Conservation (phyloP, 2,888 invertebrate species). For the Caenorhabditis japonica region DNA sequence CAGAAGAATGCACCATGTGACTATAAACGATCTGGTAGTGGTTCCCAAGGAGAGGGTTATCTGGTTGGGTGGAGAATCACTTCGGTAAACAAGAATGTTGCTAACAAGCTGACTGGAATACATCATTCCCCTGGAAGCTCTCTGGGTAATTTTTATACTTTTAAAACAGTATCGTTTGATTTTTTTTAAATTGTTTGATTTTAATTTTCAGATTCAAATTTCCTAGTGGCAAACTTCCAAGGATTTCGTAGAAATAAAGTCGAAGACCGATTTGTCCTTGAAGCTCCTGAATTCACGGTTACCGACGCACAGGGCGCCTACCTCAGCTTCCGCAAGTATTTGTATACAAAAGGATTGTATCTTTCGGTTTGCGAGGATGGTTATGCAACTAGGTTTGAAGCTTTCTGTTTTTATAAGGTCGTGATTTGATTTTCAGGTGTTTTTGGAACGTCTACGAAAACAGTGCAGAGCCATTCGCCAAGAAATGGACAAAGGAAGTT, state of each 20-base stretch:
- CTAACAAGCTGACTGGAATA: slow-evolving; percentile 64
- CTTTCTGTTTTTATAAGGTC: too few relatives aligned
- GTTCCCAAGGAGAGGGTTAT: slow-evolving; percentile 61
- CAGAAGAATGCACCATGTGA: slow-evolving; percentile 55
- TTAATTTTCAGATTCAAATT: slow-evolving; percentile 47
- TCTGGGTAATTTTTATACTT: slow-evolving; percentile 11
- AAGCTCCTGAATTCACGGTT: slow-evolving; percentile 63
- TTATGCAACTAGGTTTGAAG: slow-evolving; percentile 43
- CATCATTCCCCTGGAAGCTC: slow-evolving; percentile 52
- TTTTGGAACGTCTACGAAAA: slow-evolving; percentile 65
- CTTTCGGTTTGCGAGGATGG: slow-evolving; percentile 61
- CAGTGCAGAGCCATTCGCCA: slow-evolving; percentile 54
- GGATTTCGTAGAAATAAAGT: slow-evolving; percentile 42
- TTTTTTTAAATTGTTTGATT: neutral
- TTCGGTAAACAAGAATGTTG: slow-evolving; percentile 30
- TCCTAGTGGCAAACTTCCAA: slow-evolving; percentile 62
- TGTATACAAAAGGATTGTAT: slow-evolving; percentile 62
- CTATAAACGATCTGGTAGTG: slow-evolving; percentile 59
- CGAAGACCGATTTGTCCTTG: slow-evolving; percentile 61
- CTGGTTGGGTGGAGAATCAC: slow-evolving; percentile 58
- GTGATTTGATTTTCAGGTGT: slow-evolving; percentile 39
- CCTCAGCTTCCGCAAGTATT: slow-evolving; percentile 64
- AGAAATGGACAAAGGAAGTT: slow-evolving; percentile 65
- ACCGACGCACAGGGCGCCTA: slow-evolving; percentile 56
- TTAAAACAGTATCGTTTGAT: neutral